Base-by-base conservation (phyloP, 2,113 vertebrate species). In the Saccopteryx leptura region DNA sequence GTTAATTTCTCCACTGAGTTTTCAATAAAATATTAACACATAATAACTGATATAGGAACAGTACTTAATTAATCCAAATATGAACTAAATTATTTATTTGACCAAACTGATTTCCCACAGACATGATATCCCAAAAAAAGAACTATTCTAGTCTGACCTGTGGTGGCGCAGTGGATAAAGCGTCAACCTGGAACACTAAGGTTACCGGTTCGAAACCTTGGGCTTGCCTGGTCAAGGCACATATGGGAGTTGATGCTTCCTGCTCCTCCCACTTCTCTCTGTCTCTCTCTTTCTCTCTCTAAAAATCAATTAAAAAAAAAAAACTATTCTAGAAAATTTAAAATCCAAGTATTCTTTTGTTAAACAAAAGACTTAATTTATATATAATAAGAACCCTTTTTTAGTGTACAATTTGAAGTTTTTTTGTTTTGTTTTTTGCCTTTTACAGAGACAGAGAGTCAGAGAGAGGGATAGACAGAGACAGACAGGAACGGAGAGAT, bases 21-120 rank as follows among this genome's bases (percentile, higher is more conserved):
- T 50, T 88, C 68, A 92, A 88, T 48, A 15, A 81, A 74, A 75
- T 60, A 75, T 88, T 88, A 88, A 76, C 31, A 83, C 33, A 60
- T 24, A 61, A 87, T 46, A 79, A 85, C 12, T 71, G 14, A 48
- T 15, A 61, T 39, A 71, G 14, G 15, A 46, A 86, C 21, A 60
- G 33, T 65, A 80, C 11, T 14, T 63, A 86, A 91, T 58, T 79
- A 68, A 81, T 33, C 31, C 60, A 75, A 92, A 31, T 60, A 75
- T 58, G 50, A 58, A 75, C 39, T 85, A 94, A 81, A 79, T 28
- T 17, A 48, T 56, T 63, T 65, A 81, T 33, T 74, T 91, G 66
- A 17, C 54, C 72, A 90, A 90, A 94, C 26, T 78, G 7, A 81
- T 75, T 81, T 65, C 14, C 31, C 39, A 15, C 4, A 71, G 21